These are phyloP conservation scores for Stenodera caucasica DNA, from an alignment of 2,888 invertebrate species.

Conservation along the genomic window DNA sequence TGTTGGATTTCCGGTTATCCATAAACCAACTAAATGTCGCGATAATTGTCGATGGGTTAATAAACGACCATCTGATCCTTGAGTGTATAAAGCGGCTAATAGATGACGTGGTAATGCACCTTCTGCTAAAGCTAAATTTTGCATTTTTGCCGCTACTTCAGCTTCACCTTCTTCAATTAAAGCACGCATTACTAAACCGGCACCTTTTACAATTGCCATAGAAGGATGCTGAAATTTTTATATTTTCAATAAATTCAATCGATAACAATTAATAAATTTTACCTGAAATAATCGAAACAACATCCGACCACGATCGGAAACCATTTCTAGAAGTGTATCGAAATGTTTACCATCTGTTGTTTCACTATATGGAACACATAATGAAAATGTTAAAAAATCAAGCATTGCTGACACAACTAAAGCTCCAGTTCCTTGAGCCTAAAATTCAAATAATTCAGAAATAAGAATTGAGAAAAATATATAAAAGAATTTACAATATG, in stretches of 20 bases:
- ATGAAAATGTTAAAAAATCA: slow-evolving; percentile 95
- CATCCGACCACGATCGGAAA: slow-evolving; percentile 86
- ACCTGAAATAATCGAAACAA: slow-evolving; percentile 92
- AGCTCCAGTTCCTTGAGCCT: slow-evolving; percentile 93
- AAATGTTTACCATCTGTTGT: slow-evolving; percentile 97
- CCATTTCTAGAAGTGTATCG: slow-evolving; percentile 90
- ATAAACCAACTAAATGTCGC: slow-evolving; percentile 89
- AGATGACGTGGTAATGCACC: slow-evolving; percentile 94
- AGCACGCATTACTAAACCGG: slow-evolving; percentile 95
- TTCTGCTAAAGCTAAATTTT: slow-evolving; percentile 92
- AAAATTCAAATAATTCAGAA: slow-evolving; percentile 37
- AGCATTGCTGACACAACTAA: slow-evolving; percentile 96
- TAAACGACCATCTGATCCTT: slow-evolving; percentile 76
- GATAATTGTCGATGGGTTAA: slow-evolving; percentile 90
- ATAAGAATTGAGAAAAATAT: slow-evolving; percentile 16
- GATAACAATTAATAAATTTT: slow-evolving; percentile 23
- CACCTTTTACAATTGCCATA: slow-evolving; percentile 97
- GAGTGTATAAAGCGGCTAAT: slow-evolving; percentile 84
- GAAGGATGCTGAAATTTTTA: slow-evolving; percentile 86
- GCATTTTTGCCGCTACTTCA: slow-evolving; percentile 92
- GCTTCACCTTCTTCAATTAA: slow-evolving; percentile 96
- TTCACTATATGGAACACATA: slow-evolving; percentile 98
- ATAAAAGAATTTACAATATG: slow-evolving; percentile 76
- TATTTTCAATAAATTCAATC: neutral
- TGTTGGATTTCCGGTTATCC: slow-evolving; percentile 93